Evolutionary conservation across 2,113 vertebrate species (phyloP).

Genomic region (Sapayoa aenigma): DNA sequence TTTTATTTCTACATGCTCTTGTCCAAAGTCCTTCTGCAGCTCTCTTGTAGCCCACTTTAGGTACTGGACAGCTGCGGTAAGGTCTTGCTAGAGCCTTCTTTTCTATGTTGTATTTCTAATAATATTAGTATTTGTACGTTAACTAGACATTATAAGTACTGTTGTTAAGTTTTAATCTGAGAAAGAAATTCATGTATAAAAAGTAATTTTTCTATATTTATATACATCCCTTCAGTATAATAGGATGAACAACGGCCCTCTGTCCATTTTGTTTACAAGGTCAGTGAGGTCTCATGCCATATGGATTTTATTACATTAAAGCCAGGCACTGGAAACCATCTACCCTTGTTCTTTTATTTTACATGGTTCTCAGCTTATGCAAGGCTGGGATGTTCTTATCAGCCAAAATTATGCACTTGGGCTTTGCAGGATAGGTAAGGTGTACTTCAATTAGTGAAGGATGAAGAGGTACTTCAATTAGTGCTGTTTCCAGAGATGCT

Average conservation of each 20-base stretch:
- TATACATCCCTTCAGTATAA: not conserved
- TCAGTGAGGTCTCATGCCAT: not conserved
- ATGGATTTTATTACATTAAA: not conserved
- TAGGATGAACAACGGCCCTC: not conserved
- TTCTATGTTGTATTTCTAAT: not conserved
- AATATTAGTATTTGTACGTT: not conserved
- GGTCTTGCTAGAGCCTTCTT: not conserved
- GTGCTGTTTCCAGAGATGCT: not conserved
- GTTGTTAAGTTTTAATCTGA: not conserved
- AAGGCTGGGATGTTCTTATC: not conserved
- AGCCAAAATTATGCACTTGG: not conserved
- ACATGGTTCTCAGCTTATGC: not conserved
- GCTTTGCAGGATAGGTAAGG: not conserved
- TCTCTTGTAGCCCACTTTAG: not conserved
- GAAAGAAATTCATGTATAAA: not conserved
- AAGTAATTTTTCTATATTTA: not conserved
- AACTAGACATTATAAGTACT: not conserved
- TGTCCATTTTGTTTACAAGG: not conserved
- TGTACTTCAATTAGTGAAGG: not conserved
- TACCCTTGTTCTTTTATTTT: not conserved
- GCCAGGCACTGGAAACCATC: not conserved
- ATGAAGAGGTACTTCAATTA: not conserved
- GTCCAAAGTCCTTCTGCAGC: not conserved
- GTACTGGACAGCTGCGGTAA: not conserved
- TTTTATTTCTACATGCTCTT: not conserved